Evolutionary conservation across 1,140 invertebrate genomes (phyloP).

Genomic region (Ips typographus): DNA sequence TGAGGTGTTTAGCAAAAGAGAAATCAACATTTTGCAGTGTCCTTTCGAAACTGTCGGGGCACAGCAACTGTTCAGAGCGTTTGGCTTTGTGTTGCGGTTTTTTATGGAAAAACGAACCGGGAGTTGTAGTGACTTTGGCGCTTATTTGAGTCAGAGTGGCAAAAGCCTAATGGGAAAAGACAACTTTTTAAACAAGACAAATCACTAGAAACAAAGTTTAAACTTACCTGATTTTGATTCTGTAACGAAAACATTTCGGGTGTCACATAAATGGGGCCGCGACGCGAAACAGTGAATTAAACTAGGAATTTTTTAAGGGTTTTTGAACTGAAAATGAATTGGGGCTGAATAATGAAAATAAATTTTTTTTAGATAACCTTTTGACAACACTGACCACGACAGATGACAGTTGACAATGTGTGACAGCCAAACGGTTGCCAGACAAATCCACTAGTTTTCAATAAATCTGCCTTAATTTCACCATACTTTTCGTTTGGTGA

Average conservation of each 20-base stretch:
- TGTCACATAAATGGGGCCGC: conserved; percentile 27
- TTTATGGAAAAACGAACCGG: conserved; percentile 47
- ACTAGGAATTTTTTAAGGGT: conserved; percentile 24
- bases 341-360: neutral
- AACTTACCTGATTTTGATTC: conserved; percentile 52
- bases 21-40: conserved; percentile 47
- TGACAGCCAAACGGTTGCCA: no score
- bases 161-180: conserved; percentile 43
- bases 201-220: neutral
- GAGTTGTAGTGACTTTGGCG: conserved; percentile 47
- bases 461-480: no score
- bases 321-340: conserved; percentile 2
- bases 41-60: conserved; percentile 50
- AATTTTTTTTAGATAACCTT: conserved; percentile 11
- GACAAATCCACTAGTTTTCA: no score
- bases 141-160: conserved; percentile 49
- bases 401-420: neutral
- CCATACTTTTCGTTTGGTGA: no score
- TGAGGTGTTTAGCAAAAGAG: conserved; percentile 46
- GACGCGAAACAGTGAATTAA: conserved; percentile 15
- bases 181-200: neutral
- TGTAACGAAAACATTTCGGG: conserved; percentile 49
- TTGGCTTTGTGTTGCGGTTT: conserved; percentile 41
- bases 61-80: conserved; percentile 40
- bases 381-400: conserved; percentile 2